Evolutionary conservation across 2,888 invertebrate species (phyloP).

Genomic region (Nebria brevicollis): DNA sequence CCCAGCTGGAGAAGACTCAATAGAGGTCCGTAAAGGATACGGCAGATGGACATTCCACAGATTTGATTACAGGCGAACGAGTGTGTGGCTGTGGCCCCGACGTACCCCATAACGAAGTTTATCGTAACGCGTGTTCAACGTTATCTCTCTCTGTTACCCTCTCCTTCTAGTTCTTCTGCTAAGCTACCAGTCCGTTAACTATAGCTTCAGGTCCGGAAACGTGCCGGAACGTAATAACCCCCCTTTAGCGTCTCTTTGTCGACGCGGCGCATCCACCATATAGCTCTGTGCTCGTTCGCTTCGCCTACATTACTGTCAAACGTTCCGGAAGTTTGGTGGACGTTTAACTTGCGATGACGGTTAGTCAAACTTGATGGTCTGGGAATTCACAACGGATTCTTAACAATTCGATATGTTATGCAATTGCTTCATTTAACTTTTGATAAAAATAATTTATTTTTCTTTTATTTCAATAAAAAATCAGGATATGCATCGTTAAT

Average conservation of each 20-base stretch:
- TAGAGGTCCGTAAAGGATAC: constrained; percentile 8
- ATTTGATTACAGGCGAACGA: constrained; percentile 19
- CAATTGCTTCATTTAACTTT: not conserved
- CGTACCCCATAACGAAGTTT: constrained; percentile 12
- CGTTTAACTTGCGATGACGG: constrained; percentile 20
- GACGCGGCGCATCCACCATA: not conserved
- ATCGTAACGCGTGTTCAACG: constrained; percentile 5
- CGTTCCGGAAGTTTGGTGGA: constrained; percentile 22
- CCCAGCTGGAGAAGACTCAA: not conserved
- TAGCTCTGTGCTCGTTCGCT: not conserved
- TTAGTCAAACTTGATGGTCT: not conserved
- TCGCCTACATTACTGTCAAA: constrained; percentile 3
- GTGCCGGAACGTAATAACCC: constrained; percentile 18
- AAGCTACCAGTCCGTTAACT: not conserved
- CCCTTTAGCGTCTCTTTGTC: not conserved
- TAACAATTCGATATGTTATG: not conserved
- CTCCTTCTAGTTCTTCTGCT: not conserved
- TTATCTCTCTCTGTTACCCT: not conserved
- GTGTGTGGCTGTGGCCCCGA: not conserved
- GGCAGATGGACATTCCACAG: constrained; percentile 25
- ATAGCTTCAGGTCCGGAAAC: not conserved
- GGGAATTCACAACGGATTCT: constrained; percentile 3
- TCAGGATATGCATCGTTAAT: not conserved
- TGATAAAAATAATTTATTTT: not conserved
- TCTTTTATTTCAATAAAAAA: not conserved